Conservation (phyloP, 2,888 invertebrate genomes). For the Drosophila birchii region DNA sequence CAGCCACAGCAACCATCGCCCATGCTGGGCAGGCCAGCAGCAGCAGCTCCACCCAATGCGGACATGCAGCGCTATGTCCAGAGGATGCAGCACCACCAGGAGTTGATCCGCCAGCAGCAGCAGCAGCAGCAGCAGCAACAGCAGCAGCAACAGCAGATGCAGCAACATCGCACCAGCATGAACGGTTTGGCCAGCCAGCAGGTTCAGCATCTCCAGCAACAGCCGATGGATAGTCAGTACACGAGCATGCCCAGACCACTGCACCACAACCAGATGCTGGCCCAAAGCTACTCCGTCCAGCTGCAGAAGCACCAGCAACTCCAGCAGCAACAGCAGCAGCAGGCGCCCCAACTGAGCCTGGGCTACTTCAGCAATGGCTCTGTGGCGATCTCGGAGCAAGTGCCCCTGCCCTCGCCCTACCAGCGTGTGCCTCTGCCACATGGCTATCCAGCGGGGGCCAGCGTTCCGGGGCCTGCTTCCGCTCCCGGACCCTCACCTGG, state of each 20-base stretch:
- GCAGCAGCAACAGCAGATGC: slow-evolving; percentile 45
- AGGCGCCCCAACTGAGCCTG: slow-evolving; percentile 58
- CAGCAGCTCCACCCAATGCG: slow-evolving; percentile 36
- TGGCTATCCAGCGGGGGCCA: slow-evolving; percentile 85
- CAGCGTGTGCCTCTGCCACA: slow-evolving; percentile 88
- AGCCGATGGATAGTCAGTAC: slow-evolving; percentile 70
- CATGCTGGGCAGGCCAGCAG: slow-evolving; percentile 68
- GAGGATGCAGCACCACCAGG: slow-evolving; percentile 76
- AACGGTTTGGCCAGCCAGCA: slow-evolving; percentile 83
- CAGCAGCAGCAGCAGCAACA: slow-evolving; percentile 75
- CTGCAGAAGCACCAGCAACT: slow-evolving; percentile 74
- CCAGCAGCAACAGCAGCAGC: slow-evolving; percentile 53
- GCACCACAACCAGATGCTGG: slow-evolving; percentile 60
- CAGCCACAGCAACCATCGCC: slow-evolving; percentile 74
- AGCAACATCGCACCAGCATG: slow-evolving; percentile 82
- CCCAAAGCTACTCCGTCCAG: slow-evolving; percentile 78
- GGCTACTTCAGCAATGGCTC: slow-evolving; percentile 80
- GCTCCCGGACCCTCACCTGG: slow-evolving; percentile 24
- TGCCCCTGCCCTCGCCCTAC: slow-evolving; percentile 85
- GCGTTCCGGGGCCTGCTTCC: slow-evolving; percentile 40
- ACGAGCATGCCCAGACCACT: slow-evolving; percentile 66
- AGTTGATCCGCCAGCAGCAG: slow-evolving; percentile 57
- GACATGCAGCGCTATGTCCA: slow-evolving; percentile 84
- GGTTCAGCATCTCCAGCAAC: slow-evolving; percentile 80
- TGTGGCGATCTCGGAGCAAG: slow-evolving; percentile 49